Evolutionary conservation across 2,888 invertebrate species (phyloP), one percentile per base, ranked within the genome.

Genomic region (Polyploca ridens): DNA sequence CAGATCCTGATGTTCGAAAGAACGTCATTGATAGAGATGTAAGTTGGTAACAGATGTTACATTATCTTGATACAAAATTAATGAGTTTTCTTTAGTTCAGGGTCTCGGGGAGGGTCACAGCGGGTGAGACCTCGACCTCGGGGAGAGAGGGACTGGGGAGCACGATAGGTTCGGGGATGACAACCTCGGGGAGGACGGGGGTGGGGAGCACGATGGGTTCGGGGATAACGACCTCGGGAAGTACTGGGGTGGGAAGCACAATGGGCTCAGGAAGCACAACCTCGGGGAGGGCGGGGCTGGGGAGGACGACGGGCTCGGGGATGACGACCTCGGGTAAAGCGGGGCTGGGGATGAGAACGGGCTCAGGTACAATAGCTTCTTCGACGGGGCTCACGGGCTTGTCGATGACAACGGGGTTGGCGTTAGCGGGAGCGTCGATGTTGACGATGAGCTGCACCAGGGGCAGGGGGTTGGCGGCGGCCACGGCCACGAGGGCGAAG

Each of bases 401-500:
- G 57, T 67, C 69, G 58, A 69, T 33, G 33, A 66, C 69, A 33
- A 71, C 69, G 38, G 77, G 67, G 33, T 71, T 66, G 49, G 62
- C 49, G 58, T 19, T 70, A 38, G 65, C 66, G 41, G 76, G 76
- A 27, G 79, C 81, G 57, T 85, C 81, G n/a, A 88, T 72, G 74
- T 88, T 88, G 57, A 89, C 81, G 68, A 87, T 81, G 69, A 83
- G 69, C 75, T 83, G 84, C 74, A 88, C 88, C 58, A 88, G 68
- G 5, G 87, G 87, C 74, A 85, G 69, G 4, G 88, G 87, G 64
- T 80, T 80, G 70, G 87, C 87, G 33, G 76, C 77, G 33, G 84
- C 83, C 63, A 88, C 74, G 16, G 86, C 88, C 78, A 84, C 66
- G 44, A 88, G 63, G 69, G 85, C 86, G 66, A 83, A 71, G 38